Conservation (phyloP, 2,888 invertebrate species). For the Glaucopsyche alexis region DNA sequence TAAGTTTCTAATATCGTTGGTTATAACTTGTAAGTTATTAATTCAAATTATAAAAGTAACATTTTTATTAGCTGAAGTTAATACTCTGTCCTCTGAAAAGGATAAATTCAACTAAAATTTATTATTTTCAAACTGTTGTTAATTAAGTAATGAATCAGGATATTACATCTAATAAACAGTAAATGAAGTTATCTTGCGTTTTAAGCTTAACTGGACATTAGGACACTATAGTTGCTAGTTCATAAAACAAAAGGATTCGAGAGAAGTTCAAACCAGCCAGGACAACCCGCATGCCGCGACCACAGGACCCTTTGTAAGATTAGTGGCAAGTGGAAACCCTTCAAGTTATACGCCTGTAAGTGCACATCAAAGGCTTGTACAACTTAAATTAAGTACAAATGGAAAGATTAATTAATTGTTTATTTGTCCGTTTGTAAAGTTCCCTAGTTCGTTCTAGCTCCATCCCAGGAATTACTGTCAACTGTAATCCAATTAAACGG, state of each 20-base stretch:
- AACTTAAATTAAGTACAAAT: slow-evolving; percentile 21
- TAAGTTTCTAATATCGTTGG: no score
- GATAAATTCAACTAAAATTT: no score
- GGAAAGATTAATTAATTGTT: slow-evolving; percentile 22
- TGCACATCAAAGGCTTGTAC: slow-evolving; percentile 24
- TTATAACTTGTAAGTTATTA: no score
- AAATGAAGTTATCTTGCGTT: neutral
- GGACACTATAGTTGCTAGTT: slow-evolving; percentile 19
- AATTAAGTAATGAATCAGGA: no score
- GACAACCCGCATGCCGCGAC: slow-evolving; percentile 50
- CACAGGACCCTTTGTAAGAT: slow-evolving; percentile 50
- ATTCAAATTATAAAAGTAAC: no score
- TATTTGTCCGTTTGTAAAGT: neutral
- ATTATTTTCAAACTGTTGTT: no score
- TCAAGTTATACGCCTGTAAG: slow-evolving; percentile 38
- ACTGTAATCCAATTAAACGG: neutral
- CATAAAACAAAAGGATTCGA: slow-evolving; percentile 28
- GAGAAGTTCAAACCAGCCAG: slow-evolving; percentile 42
- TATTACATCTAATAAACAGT: no score
- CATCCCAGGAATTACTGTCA: neutral
- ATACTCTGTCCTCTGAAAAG: no score
- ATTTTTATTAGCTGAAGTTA: no score
- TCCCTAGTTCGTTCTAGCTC: slow-evolving; percentile 1
- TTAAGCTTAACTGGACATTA: slow-evolving; percentile 13
- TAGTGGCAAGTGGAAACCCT: slow-evolving; percentile 41